Evolutionary conservation across 2,113 vertebrate species (phyloP), one percentile per base, ranked within the genome.

Genomic region (Diphyllodes magnificus): DNA sequence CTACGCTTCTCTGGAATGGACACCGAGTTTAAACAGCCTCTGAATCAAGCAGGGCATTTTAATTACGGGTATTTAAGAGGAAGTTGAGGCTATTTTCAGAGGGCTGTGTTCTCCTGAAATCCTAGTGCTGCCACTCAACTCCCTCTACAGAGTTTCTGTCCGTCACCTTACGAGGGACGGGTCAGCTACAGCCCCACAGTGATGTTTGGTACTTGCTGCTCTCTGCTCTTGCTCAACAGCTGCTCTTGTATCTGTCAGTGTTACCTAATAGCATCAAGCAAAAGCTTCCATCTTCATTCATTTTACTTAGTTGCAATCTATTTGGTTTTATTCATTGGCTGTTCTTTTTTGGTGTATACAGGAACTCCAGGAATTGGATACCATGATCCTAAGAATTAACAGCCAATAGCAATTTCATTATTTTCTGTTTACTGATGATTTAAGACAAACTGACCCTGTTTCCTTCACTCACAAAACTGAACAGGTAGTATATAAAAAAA

Each of bases 121-220:
- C 33, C 37, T 31, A 50, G 33, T 51, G 39, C 27, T 63, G 49
- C 33, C 33, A 42, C 47, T 30, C 51, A 70, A 69, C 28, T 87
- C 56, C 16, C n/a, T 84, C 69, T 31, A 24, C 68, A 54, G 35
- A 33, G 35, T 8, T 76, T 35, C 57, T 56, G 21, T 25, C 50
- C 1, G 13, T 35, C 37, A 65, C 45, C 30, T 77, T 33, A 33
- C 0, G 0, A 39, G 39, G 11, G 39, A 9, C 56, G n/a, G 40
- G 40, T 64, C 53, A 83, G 47, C 35, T 45, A 31, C 0, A 0
- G 31, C 28, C 45, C 56, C 1, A 2, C 4, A 11, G 70, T 1
- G 4, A 71, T 7, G 44, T 50, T 42, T 6, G 2, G 28, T 10
- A 64, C 44, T 27, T 90, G 66, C 53, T 75, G 30, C 35, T 84